Evolutionary conservation across 2,888 invertebrate genomes (phyloP), one percentile per base, ranked within the genome.

Genomic region (Drosophila fungiperda): DNA sequence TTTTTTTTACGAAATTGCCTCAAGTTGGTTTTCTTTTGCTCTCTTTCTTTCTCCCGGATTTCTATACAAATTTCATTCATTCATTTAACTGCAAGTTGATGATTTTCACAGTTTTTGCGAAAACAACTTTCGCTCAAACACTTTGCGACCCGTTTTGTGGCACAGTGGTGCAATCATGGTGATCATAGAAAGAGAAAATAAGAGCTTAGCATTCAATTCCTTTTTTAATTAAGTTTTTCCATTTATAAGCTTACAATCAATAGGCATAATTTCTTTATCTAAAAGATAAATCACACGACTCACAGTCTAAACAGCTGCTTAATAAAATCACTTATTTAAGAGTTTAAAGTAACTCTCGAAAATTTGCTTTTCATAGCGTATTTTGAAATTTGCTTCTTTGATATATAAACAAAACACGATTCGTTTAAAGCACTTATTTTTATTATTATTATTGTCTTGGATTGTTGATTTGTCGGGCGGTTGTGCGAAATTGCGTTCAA

Each of bases 331-430:
- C 7, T 0, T 32, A 42, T 35, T 8, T 7, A 23, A 4, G 23
- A 45, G 0, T 45, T 45, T 23, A 45, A 23, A 45, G 15, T 23
- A 23, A 45, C 20, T 23, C 1, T 20, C n/a, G 33, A 59, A 48
- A 32, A 38, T 52, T 9, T 3, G 29, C 20, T 36, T 29, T 36
- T 11, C 11, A 1, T 3, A 11, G 15, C n/a, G n/a, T 20, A 15
- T 40, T 54, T 50, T 36, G 38, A 12, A n/a, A 32, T 57, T 67
- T 53, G 42, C 15, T 45, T 45, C 15, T 48, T 54, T 33, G 42
- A 55, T 71, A 62, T n/a, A 50, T 75, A 82, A 78, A 78, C 65
- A 81, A 66, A 78, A 60, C 72, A 71, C 72, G 73, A 52, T 42
- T 78, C 38, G 48, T 67, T 55, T 42, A 58, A 63, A 49, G 11